These are phyloP conservation scores for Amphiura filiformis DNA, from an alignment of 35 echinoderm and acorn worm species.

Conservation along the genomic window DNA sequence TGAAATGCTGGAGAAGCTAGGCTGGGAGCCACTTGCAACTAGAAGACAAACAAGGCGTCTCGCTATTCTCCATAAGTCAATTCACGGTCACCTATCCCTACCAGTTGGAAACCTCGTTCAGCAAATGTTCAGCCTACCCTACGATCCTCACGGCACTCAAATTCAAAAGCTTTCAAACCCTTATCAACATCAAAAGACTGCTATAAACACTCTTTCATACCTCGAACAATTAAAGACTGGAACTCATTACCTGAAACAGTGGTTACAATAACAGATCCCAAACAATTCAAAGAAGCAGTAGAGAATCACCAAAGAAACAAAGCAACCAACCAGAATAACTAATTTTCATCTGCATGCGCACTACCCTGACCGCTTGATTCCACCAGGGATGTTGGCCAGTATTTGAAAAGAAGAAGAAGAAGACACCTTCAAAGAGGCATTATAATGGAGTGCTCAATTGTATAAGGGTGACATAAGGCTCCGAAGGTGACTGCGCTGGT, in stretches of 20 bases:
- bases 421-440: no score
- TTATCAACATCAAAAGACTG: neutral
- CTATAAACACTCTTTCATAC: conserved; percentile 26
- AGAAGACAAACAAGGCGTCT: neutral
- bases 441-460: no score
- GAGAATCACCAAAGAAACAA: no score
- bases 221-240: conserved; percentile 35
- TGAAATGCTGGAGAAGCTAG: conserved; percentile 19
- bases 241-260: conserved; percentile 4
- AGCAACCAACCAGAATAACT: no score
- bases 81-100: conserved; percentile 5
- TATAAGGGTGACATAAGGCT: no score
- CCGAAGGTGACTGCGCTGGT: no score
- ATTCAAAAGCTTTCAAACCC: neutral
- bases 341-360: no score
- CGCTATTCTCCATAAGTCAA: neutral
- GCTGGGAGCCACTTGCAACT: neutral
- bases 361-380: no score
- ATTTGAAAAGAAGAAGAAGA: no score
- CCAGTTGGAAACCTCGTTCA: neutral
- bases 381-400: no score
- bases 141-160: neutral
- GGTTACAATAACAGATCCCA: neutral
- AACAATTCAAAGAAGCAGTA: no score
- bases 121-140: neutral